These are phyloP conservation scores for Sapajus apella DNA, from an alignment of 2,113 vertebrate genomes.

Conservation along the genomic window DNA sequence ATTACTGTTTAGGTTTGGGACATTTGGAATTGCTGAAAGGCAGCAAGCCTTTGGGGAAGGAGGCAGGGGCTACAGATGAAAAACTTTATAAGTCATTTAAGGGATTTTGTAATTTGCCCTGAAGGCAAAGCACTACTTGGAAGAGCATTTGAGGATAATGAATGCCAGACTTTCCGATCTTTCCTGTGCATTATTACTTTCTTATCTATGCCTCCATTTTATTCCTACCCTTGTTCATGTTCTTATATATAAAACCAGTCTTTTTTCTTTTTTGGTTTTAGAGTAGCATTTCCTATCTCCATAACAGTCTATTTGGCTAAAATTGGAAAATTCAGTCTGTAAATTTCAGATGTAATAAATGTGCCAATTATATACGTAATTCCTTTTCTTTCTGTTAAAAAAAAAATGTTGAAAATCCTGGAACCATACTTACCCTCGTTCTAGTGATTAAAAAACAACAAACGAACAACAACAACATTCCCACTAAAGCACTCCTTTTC, in stretches of 20 bases:
- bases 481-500: not conserved
- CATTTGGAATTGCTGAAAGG: not conserved
- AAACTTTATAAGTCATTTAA: fast-evolving
- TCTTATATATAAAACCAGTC: too few relatives aligned
- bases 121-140: too few relatives aligned
- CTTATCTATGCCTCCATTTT: not conserved
- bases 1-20: not conserved
- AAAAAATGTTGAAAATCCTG: not conserved
- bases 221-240: fast-evolving
- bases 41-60: not conserved
- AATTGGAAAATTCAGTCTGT: not conserved
- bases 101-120: not conserved
- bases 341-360: not conserved
- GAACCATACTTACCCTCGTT: not conserved
- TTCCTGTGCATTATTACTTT: fast-evolving
- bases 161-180: fast-evolving
- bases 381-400: not conserved
- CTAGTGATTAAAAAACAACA: not conserved
- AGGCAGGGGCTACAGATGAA: not conserved
- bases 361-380: not conserved
- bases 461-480: not conserved
- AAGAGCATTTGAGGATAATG: not conserved
- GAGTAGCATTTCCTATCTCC: not conserved
- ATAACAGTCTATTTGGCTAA: not conserved
- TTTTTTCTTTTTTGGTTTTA: not conserved